Percentiles rank a stretch among this genome's conserved stretches.
These are phyloP conservation scores for Gasteruption jaculator DNA, from an alignment of 2,888 invertebrate genomes.

Conservation along the genomic window DNA sequence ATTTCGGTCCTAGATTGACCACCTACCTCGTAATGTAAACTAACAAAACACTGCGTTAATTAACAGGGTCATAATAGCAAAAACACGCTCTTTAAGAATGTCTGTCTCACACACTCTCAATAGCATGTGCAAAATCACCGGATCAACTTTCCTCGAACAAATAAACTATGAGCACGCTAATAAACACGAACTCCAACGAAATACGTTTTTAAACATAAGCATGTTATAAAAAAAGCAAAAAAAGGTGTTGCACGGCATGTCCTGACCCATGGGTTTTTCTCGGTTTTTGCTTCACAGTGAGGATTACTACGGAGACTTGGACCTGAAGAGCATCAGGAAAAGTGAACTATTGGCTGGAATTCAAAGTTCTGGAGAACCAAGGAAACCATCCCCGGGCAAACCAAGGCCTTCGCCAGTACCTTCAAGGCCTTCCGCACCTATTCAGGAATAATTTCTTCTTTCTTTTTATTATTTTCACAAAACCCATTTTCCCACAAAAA, in stretches of 20 bases:
- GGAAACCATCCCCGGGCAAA: conserved; percentile 59
- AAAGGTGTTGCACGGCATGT: conserved; percentile 26
- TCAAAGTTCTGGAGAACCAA: conserved; percentile 59
- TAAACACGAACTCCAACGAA: no score
- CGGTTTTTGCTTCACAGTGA: conserved; percentile 68
- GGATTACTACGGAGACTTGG: conserved; percentile 94
- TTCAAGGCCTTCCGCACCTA: conserved; percentile 46
- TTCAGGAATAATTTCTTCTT: conserved; percentile 44
- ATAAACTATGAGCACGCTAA: background rate
- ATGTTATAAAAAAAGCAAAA: no score
- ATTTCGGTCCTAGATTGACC: no score
- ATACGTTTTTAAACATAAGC: no score
- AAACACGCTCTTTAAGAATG: no score
- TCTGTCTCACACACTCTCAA: no score
- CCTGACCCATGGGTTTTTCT: conserved; percentile 38
- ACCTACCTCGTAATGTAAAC: no score
- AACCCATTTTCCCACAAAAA: no score
- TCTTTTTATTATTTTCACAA: conserved; percentile 3
- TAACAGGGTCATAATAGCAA: no score
- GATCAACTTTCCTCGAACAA: conserved; percentile 47
- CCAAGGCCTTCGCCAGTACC: conserved; percentile 45
- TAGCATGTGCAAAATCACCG: no score
- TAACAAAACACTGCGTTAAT: no score
- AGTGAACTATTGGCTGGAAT: conserved; percentile 84
- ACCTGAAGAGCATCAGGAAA: conserved; percentile 92